A percentile compares a stretch with the other conserved stretches of the same genome.
These are phyloP conservation scores for Pterostichus niger DNA, from an alignment of 2,888 invertebrate genomes.

Conservation along the genomic window DNA sequence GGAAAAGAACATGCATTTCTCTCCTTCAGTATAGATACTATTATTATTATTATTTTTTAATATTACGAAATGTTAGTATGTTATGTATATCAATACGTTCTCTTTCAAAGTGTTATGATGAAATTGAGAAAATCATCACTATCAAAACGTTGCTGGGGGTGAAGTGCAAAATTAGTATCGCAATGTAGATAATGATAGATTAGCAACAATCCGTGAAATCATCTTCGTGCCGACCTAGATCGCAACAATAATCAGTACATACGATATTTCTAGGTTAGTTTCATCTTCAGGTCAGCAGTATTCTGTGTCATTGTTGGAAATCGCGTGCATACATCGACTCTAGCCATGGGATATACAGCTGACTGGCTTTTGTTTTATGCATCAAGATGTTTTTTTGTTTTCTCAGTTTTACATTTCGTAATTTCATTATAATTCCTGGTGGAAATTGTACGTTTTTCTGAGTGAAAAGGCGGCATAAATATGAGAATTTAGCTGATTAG, in stretches of 20 bases:
- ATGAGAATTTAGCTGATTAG: constrained; percentile 53
- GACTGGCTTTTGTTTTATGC: constrained; percentile 53
- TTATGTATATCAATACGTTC: not conserved
- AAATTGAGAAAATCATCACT: not conserved
- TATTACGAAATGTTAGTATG: too few relatives aligned
- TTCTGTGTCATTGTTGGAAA: constrained; percentile 65
- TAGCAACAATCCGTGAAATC: constrained; percentile 35
- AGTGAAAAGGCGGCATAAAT: constrained; percentile 49
- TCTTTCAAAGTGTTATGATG: not conserved
- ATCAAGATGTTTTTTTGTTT: constrained; percentile 41
- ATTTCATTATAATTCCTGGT: constrained; percentile 55
- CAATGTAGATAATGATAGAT: constrained; percentile 43
- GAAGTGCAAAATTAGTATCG: not conserved
- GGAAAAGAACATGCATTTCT: too few relatives aligned
- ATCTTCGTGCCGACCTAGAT: constrained; percentile 53
- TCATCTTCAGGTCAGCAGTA: constrained; percentile 58
- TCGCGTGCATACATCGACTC: constrained; percentile 60
- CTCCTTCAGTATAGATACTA: too few relatives aligned
- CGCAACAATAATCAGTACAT: constrained; percentile 56
- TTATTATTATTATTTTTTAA: too few relatives aligned
- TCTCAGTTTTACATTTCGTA: constrained; percentile 40
- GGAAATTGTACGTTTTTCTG: constrained; percentile 52
- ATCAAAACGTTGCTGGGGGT: not conserved
- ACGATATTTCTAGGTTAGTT: constrained; percentile 60
- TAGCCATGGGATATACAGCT: constrained; percentile 58